Percentiles rank a stretch among this genome's conserved stretches.
Evolutionary conservation across 2,888 invertebrate genomes (phyloP).

Genomic region (Calephelis perditalis): DNA sequence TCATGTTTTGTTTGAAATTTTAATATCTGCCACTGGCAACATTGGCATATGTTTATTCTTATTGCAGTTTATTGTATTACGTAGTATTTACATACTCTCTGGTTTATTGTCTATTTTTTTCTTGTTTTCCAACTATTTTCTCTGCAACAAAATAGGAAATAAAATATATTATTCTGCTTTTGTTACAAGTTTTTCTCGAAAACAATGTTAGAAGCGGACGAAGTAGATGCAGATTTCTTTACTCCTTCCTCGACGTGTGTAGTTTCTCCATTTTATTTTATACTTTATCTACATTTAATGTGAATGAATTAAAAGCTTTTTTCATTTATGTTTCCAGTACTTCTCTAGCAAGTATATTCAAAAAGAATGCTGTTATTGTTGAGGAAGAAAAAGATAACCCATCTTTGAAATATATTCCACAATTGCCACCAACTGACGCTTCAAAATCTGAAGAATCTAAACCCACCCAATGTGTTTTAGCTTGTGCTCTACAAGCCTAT

Average conservation of each 20-base stretch:
- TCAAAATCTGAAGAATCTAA: conserved; percentile 41
- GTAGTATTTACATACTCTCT: too few species aligned
- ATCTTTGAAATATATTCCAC: conserved; percentile 58
- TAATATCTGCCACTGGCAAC: too few species aligned
- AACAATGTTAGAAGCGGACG: conserved; percentile 50
- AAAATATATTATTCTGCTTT: background rate
- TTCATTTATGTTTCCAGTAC: conserved; percentile 45
- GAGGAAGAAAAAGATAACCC: conserved; percentile 42
- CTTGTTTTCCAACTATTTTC: too few species aligned
- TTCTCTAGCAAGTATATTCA: conserved; percentile 61
- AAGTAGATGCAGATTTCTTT: conserved; percentile 67
- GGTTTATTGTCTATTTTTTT: too few species aligned
- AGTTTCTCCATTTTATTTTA: background rate
- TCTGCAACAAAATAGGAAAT: too few species aligned
- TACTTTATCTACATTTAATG: background rate
- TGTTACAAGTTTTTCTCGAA: background rate
- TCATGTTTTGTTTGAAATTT: too few species aligned
- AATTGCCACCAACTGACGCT: conserved; percentile 39
- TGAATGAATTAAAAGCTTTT: too few species aligned
- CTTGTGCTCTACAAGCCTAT: conserved; percentile 54
- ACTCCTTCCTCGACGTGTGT: conserved; percentile 57
- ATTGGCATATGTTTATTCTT: too few species aligned
- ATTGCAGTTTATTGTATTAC: too few species aligned
- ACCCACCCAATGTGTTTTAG: conserved; percentile 52
- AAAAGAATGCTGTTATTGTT: conserved; percentile 25